phyloP scores from a whole-genome alignment of 1,140 invertebrate species.

The Parapsyche elsis region DNA sequence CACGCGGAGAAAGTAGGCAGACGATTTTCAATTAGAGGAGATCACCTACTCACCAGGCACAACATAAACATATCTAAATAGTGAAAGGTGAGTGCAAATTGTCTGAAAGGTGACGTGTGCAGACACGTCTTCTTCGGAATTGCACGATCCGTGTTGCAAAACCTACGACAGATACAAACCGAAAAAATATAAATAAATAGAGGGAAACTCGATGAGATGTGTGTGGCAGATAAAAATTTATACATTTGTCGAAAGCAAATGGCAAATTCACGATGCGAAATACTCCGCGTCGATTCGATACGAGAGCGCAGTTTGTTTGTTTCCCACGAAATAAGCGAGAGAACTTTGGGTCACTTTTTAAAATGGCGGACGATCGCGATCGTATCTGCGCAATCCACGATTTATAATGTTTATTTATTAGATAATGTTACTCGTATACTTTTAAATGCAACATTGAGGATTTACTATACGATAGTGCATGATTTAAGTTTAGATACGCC shows the following conservation, averaged over 20 bases:
- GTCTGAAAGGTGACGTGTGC: neutral
- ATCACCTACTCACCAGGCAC: neutral
- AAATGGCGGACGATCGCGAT: too few relatives aligned
- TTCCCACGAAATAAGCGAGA: too few relatives aligned
- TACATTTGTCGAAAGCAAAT: neutral
- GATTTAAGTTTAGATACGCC: too few relatives aligned
- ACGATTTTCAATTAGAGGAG: constrained; percentile 33
- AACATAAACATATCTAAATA: neutral
- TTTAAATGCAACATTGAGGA: too few relatives aligned
- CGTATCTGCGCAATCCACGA: too few relatives aligned
- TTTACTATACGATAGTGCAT: too few relatives aligned
- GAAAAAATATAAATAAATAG: neutral
- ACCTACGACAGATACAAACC: neutral
- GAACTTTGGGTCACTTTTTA: too few relatives aligned
- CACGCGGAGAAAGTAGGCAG: constrained; percentile 24
- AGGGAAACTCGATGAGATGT: neutral
- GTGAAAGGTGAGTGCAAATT: constrained; percentile 23
- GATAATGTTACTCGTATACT: too few relatives aligned
- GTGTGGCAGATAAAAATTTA: neutral
- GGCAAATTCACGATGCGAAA: neutral
- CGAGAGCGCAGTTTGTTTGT: too few relatives aligned
- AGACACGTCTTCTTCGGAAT: neutral
- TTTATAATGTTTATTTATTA: too few relatives aligned
- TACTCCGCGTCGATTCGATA: neutral
- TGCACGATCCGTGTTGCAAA: neutral